Evolutionary conservation across 2,797 vertebrate genomes (phyloP).

Genomic region (Lepus townsendii): DNA sequence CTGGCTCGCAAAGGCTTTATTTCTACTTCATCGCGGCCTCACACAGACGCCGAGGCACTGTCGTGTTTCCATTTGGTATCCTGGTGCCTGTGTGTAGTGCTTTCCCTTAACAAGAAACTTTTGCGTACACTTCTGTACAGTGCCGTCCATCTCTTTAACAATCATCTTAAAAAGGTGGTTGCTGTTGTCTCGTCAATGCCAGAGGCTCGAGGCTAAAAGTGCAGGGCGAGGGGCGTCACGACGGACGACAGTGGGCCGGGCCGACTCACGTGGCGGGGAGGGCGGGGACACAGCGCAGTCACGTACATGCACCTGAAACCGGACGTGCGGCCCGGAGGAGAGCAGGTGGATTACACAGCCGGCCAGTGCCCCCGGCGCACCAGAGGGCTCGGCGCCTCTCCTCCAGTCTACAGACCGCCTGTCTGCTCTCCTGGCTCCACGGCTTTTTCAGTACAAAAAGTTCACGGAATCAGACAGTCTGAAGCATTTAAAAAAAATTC

Average conservation of each 20-base stretch:
- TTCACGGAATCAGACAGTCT: constrained; percentile 85
- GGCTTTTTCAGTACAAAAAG: constrained; percentile 87
- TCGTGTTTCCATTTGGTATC: constrained; percentile 91
- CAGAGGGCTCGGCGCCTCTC: constrained; percentile 25
- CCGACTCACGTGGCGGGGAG: constrained; percentile 87
- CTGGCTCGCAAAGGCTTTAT: constrained; percentile 86
- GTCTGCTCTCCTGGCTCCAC: constrained; percentile 85
- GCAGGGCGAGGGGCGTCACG: constrained; percentile 90
- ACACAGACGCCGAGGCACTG: constrained; percentile 92
- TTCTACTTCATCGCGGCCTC: constrained; percentile 88
- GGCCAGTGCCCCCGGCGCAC: neutral
- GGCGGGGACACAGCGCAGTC: constrained; percentile 90
- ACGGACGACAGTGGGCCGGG: constrained; percentile 88
- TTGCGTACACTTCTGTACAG: constrained; percentile 92
- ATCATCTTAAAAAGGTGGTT: constrained; percentile 92
- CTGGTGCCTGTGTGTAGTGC: constrained; percentile 85
- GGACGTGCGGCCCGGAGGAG: constrained; percentile 93
- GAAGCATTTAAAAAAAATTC: constrained; percentile 87
- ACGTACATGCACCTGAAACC: constrained; percentile 95
- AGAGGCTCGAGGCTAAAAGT: constrained; percentile 92
- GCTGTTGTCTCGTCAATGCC: constrained; percentile 90
- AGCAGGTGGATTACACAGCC: constrained; percentile 90
- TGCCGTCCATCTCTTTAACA: constrained; percentile 91
- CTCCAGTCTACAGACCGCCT: constrained; percentile 85
- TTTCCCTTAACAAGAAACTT: constrained; percentile 89